These are phyloP conservation scores for Hirtodrosophila cameraria DNA, from an alignment of 2,888 invertebrate genomes.

Conservation along the genomic window DNA sequence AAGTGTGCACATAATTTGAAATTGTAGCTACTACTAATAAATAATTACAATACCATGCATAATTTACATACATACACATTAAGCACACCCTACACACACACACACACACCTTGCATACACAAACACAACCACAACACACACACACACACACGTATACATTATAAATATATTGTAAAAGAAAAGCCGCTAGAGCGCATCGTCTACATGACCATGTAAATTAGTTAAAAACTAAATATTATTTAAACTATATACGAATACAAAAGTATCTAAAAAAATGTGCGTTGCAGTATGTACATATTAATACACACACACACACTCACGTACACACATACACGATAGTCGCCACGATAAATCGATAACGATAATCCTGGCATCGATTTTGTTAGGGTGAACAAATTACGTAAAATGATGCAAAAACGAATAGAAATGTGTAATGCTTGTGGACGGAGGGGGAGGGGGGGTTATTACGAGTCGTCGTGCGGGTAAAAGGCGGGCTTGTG, in stretches of 20 bases:
- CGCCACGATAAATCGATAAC: conserved; percentile 10
- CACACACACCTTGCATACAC: conserved; percentile 12
- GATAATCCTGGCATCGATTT: conserved; percentile 20
- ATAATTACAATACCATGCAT: conserved; percentile 46
- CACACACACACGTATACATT: conserved; percentile 39
- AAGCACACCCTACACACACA: conserved; percentile 27
- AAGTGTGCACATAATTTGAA: conserved; percentile 73
- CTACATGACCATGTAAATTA: conserved; percentile 80
- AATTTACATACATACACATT: conserved; percentile 34
- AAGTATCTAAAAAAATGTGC: conserved; percentile 67
- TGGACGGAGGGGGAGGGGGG: conserved; percentile 1
- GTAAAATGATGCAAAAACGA: conserved; percentile 6
- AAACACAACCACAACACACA: conserved; percentile 19
- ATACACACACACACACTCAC: conserved; percentile 28
- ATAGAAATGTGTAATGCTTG: neutral
- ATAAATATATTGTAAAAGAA: conserved; percentile 31
- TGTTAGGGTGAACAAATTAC: conserved; percentile 6
- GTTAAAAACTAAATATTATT: conserved; percentile 77
- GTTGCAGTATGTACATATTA: conserved; percentile 63
- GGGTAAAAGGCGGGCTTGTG: conserved; percentile 10
- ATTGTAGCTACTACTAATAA: conserved; percentile 72
- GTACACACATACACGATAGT: neutral
- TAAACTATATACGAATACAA: conserved; percentile 66
- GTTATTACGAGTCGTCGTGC: conserved; percentile 10
- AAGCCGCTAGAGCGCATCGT: conserved; percentile 77